phyloP scores from a whole-genome alignment of 2,888 invertebrate species.

The Cataglyphis cursor region DNA sequence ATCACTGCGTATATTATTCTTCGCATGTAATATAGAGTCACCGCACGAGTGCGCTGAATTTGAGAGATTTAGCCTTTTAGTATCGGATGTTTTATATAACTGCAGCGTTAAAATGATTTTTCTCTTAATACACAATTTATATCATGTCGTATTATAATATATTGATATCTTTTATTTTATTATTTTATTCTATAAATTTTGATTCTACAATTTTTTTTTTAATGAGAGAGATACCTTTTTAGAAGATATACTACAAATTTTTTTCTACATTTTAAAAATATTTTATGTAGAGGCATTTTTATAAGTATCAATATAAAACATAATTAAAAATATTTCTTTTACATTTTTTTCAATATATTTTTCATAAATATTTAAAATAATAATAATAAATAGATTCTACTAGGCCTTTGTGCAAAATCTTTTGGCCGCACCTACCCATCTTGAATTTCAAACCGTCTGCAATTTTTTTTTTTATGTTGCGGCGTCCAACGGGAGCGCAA shows the following conservation, averaged over 20 bases:
- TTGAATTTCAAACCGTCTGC: neutral
- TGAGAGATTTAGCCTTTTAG: neutral
- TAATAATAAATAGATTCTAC: neutral
- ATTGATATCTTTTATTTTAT: neutral
- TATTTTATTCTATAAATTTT: neutral
- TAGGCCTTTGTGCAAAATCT: neutral
- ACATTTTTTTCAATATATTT: neutral
- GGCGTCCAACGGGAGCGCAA: slow-evolving; percentile 38
- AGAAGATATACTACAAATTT: neutral
- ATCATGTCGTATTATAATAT: neutral
- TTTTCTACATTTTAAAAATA: neutral
- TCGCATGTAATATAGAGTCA: neutral
- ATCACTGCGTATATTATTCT: neutral
- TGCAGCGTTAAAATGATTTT: neutral
- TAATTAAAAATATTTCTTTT: neutral
- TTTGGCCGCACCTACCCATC: neutral
- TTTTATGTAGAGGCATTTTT: neutral
- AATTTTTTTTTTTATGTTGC: neutral
- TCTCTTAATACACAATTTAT: neutral
- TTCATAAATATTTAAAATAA: neutral
- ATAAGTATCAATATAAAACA: neutral
- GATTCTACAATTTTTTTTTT: neutral
- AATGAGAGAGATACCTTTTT: neutral
- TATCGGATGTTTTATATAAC: neutral
- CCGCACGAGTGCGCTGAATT: neutral